A percentile compares a stretch with the other conserved stretches of the same genome.
phyloP scores from a whole-genome alignment of 92 coral and sea anemone genomes.

The Meandrina meandrites region DNA sequence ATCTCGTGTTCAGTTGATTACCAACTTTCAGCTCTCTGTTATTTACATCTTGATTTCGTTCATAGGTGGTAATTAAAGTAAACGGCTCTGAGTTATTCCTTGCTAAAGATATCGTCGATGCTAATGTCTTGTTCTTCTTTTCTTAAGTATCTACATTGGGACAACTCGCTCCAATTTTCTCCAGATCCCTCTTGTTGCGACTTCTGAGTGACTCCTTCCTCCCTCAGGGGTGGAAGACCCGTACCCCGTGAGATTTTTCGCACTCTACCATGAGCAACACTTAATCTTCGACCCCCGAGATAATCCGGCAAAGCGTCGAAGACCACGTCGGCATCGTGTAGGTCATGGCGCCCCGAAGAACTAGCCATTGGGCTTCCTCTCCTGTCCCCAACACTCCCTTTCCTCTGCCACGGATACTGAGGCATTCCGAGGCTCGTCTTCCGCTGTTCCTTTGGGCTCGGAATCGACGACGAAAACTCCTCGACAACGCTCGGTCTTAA shows the following conservation, averaged over 20 bases:
- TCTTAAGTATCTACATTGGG: constrained; percentile 73
- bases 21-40: background rate
- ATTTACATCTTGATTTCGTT: background rate
- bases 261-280: constrained; percentile 21
- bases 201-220: constrained; percentile 42
- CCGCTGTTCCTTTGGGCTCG: background rate
- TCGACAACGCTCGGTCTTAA: constrained; percentile 18
- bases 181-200: background rate
- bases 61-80: background rate
- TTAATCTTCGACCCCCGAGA: constrained; percentile 42
- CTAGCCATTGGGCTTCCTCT: constrained; percentile 8
- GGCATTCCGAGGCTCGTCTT: background rate
- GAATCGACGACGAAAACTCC: constrained; percentile 8
- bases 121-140: constrained; percentile 61
- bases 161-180: constrained; percentile 64
- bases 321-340: background rate
- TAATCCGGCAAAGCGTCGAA: constrained; percentile 29
- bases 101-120: constrained; percentile 77
- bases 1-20: too few relatives aligned
- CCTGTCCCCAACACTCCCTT: background rate
- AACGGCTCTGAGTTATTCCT: constrained; percentile 28
- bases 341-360: background rate
- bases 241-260: constrained; percentile 4
- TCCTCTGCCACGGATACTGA: constrained; percentile 8
- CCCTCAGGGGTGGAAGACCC: constrained; percentile 72